Base-by-base conservation (phyloP, 2,888 invertebrate species). In the Nudaria mundana region DNA sequence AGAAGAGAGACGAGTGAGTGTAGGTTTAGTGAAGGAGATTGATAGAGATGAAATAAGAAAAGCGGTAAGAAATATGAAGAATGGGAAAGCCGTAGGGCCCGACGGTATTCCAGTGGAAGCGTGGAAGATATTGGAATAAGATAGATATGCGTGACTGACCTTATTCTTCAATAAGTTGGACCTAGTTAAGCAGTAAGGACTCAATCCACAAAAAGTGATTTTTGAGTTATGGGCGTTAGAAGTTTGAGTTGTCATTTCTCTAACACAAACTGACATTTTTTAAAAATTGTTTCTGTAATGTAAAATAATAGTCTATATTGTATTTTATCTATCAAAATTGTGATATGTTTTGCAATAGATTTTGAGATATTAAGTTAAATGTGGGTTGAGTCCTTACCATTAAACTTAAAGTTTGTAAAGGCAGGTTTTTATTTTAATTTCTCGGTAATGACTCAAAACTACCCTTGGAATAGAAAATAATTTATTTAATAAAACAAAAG, bases 351-450 rank as follows among this genome's bases (percentile, higher is more conserved):
- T 33, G 33, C 33, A 15, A 33, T 33, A 12, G 24, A 33, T 33
- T 33, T 33, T 10, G 33, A 33, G 24, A 33, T 33, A 33, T 24
- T 33, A 14, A 33, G 33, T 33, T 14, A 33, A 33, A 33, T 33
- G 33, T 33, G 33, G 33, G 11, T 33, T 33, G 33, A 33, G 33
- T 33, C 33, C 24, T 32, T 32, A 32, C 22, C 5, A 32, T 13
- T 32, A 32, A 32, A 33, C 33, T 33, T 33, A 33, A 24, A 3
- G n/a, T 24, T 33, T 33, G n/a, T 24, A 13, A 33, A 24, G 30
- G 20, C 30, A 30, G 11, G 5, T 30, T 6, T 11, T 20, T 20
- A 10, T 30, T 30, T 18, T 30, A 11, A 18, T 30, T 30, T 30
- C 30, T 30, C 30, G 11, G 11, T 18, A 30, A 1, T 5, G 30